Evolutionary conservation across 1,140 invertebrate species (phyloP), one percentile per base, ranked within the genome.

Genomic region (Melanaphis sacchari): DNA sequence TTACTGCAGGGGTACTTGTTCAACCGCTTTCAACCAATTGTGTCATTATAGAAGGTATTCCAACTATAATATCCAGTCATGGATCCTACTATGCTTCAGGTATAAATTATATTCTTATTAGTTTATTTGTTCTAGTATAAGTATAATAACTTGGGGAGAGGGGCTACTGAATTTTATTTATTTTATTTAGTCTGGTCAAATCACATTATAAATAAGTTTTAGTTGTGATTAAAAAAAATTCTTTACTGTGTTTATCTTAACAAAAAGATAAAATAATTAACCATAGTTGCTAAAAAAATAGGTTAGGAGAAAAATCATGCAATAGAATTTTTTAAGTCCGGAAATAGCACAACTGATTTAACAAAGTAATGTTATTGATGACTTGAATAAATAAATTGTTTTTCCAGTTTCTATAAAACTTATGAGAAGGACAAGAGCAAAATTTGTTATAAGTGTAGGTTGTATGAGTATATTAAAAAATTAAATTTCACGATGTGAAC

Each of bases 1-100:
- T 93, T 85, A 93, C 91, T 93, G 46, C 91, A 93, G 91, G 91
- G 46, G 81, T 93, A 85, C 91, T 93, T 85, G 81, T 84, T 85
- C 81, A 38, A 40, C 81, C 81, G 38, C 36, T 82, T 38, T 31
- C 91, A 93, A 40, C 46, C 46, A 84, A 52, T 84, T 93, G 24
- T 84, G 81, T 93, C 36, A 26, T 52, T 52, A 38, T 93, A 85
- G 46, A 93, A 1, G 11, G 9, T 82, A 85, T 54, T n/a, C 91
- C 91, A 85, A 21, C 21, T n/a, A 8, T 24, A 52, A 40, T 54
- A 52, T 31, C 22, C 41, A 49, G 22, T 85, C 6, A 92, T 52
- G 76, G 36, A 92, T 26, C 22, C 24, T 91, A 38, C 84, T 40
- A 84, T 84, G 91, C 91, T 84, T 93, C 91, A 93, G 91, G 91